Base-by-base conservation (phyloP, 2,888 invertebrate species). In the Cheilosia vernalis region DNA sequence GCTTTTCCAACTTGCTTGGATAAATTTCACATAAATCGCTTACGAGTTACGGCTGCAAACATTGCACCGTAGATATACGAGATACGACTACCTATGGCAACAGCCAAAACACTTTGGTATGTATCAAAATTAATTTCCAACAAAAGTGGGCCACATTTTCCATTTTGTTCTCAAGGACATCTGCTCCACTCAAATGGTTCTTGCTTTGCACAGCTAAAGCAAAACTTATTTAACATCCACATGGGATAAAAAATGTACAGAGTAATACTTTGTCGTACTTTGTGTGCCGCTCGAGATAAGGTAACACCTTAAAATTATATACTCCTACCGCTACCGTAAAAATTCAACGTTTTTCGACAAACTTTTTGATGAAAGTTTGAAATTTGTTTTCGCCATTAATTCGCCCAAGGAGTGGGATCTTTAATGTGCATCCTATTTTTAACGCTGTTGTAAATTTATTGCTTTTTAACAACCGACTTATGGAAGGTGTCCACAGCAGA, bases 331-430 rank as follows among this genome's bases (percentile, higher is more conserved):
- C 37, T 37, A 4, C 13, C 76, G 74, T 81, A 76, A 77, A 66
- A 77, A 77, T 77, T 64, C 66, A 77, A 60, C 66, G 55, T 60
- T 77, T 77, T 82, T 19, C 51, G 60, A 7, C 40, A 56, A 82
- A 78, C 37, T 83, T 83, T 83, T 83, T 83, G 72, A 83, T 78
- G 78, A 19, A 49, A 83, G 72, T 83, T 83, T 56, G 49, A 78
- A 78, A 67, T 73, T 83, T 78, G 72, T 73, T 83, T 83, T 73
- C 66, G 27, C 56, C 72, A 67, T 83, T 73, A 56, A 67, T 78
- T 67, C 72, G 53, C 56, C 40, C 51, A 55, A 30, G 49, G 60
- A 61, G 37, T 10, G 21, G 24, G 21, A 61, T 53, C 42, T 63
- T 27, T 63, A 60, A 61, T 44, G 61, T 53, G 67, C 67, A 67